These are phyloP conservation scores for Spermophilus dauricus DNA, from an alignment of 2,113 vertebrate species.

Conservation along the genomic window DNA sequence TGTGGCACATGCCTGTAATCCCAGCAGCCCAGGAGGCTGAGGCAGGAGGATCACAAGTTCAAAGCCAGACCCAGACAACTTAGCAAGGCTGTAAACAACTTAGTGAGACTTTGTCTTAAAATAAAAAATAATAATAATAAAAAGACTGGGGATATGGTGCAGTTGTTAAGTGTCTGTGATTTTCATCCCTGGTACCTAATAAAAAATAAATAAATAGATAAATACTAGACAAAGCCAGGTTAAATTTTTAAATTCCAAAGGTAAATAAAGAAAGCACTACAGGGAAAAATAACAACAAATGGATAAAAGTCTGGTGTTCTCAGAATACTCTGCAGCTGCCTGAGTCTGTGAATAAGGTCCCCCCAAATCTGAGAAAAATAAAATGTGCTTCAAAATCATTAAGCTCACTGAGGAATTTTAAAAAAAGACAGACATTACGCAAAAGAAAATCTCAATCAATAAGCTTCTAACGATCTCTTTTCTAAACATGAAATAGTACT, in stretches of 20 bases:
- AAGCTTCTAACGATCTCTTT: background rate
- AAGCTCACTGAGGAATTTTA: background rate
- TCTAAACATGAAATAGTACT: background rate
- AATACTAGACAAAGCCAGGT: background rate
- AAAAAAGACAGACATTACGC: background rate
- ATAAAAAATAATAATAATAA: too few species aligned
- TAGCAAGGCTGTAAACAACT: too few species aligned
- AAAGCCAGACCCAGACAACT: too few species aligned
- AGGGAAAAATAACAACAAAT: background rate
- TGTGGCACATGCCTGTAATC: too few species aligned
- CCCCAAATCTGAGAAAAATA: background rate
- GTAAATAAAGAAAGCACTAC: background rate
- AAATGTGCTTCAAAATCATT: background rate
- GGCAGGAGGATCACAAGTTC: too few species aligned
- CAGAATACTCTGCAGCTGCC: background rate
- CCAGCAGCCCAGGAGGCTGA: too few species aligned
- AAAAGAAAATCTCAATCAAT: background rate
- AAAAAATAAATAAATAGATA: too few species aligned
- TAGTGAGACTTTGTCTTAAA: too few species aligned
- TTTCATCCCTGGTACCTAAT: too few species aligned
- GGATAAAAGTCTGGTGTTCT: background rate
- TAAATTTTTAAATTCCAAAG: background rate
- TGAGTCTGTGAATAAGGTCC: background rate
- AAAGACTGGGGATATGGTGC: too few species aligned
- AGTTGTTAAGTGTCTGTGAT: too few species aligned